phyloP scores from a whole-genome alignment of 1,140 invertebrate genomes.

The Battus philenor region DNA sequence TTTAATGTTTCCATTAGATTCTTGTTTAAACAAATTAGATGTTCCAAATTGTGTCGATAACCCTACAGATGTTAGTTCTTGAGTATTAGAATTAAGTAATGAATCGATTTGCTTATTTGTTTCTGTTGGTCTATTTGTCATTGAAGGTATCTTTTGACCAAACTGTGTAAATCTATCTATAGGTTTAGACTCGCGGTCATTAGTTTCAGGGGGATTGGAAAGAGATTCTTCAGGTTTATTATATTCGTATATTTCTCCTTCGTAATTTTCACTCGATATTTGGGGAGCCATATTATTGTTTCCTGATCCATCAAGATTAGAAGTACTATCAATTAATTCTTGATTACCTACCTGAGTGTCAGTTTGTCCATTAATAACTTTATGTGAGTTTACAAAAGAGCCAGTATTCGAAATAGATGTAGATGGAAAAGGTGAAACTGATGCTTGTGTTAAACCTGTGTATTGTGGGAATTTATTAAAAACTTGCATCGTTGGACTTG shows the following conservation, averaged over 20 bases:
- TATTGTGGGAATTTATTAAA: not conserved
- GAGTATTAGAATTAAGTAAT: no score
- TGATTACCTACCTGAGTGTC: slow-evolving; percentile 1
- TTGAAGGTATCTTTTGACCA: slow-evolving; percentile 7
- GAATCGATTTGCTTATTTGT: no score
- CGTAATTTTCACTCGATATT: slow-evolving; percentile 8
- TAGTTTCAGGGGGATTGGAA: slow-evolving; percentile 16
- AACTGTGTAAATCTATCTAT: slow-evolving; percentile 16
- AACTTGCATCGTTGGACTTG: not conserved
- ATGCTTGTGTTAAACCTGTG: slow-evolving; percentile 11
- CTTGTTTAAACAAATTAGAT: not conserved
- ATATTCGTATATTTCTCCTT: slow-evolving; percentile 21
- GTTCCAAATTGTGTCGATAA: not conserved
- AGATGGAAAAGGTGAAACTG: slow-evolving; percentile 10
- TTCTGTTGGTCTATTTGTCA: no score
- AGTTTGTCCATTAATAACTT: no score
- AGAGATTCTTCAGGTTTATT: slow-evolving; percentile 21
- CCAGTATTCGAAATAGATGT: no score
- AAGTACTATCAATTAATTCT: no score
- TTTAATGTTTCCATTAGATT: not conserved
- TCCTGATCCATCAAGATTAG: not conserved
- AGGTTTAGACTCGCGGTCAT: slow-evolving; percentile 3
- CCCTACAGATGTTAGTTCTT: no score
- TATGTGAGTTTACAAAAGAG: no score
- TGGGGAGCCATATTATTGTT: no score